Evolutionary conservation across 2,888 invertebrate species (phyloP).

Genomic region (Hypomecis punctinalis): DNA sequence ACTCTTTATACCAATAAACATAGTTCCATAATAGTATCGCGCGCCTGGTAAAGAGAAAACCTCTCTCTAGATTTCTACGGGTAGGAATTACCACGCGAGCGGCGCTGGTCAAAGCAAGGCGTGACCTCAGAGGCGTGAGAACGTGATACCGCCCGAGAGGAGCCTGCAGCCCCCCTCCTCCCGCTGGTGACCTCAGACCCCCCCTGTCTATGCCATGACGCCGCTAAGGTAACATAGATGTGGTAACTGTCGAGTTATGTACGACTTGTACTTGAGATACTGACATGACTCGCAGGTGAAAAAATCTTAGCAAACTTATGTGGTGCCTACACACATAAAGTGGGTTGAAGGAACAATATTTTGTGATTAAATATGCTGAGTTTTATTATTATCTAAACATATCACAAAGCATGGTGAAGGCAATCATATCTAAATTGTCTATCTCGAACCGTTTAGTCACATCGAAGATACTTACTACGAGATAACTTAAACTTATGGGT

Average conservation of each 20-base stretch:
- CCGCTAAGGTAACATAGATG: slow-evolving; percentile 36
- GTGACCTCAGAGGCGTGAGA: slow-evolving; percentile 83
- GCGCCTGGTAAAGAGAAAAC: no score
- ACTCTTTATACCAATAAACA: no score
- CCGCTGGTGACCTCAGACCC: slow-evolving; percentile 57
- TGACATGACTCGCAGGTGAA: slow-evolving; percentile 8
- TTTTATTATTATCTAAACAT: neutral
- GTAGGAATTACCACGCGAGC: slow-evolving; percentile 40
- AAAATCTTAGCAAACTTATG: slow-evolving; percentile 12
- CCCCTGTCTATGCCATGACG: slow-evolving; percentile 49
- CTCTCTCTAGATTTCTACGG: no score
- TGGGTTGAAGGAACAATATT: no score
- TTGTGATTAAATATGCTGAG: no score
- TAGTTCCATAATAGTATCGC: no score
- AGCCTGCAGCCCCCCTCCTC: slow-evolving; percentile 44
- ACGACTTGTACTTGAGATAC: neutral
- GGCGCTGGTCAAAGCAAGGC: slow-evolving; percentile 79
- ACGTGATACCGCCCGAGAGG: slow-evolving; percentile 66
- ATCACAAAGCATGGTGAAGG: no score
- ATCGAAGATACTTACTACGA: no score
- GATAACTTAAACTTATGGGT: no score
- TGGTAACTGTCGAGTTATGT: slow-evolving; percentile 20
- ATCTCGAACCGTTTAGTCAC: no score
- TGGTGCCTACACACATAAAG: no score
- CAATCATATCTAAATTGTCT: no score